Evolutionary conservation across 35 echinoderm and acorn worm species (phyloP), one percentile per base, ranked within the genome.

Genomic region (Antedon bifida): DNA sequence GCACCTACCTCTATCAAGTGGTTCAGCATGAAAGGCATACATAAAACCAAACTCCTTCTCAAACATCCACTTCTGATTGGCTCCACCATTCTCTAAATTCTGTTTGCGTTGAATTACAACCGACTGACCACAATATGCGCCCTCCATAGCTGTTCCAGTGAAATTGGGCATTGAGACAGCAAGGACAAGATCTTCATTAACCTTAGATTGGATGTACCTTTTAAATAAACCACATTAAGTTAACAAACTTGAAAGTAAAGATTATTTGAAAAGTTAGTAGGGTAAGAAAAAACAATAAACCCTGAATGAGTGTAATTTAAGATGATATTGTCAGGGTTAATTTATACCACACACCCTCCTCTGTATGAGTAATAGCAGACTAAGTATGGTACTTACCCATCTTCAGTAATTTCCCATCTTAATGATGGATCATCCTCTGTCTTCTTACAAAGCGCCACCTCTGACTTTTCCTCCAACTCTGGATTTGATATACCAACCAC

Each of bases 11-110:
- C 82, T 93, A 46, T 93, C 91, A 38, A 36, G 78, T 26, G 80
- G 75, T 75, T 93, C 89, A 84, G 95, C 82, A 35, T 88, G 77
- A 78, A 99, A 88, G 30, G 88, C 95, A 85, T 93, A 85, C 36
- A 99, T 86, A 76, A 99, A 90, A 23, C 95, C 95, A 0, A 88
- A 84, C 73, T 92, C 90, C 75, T 85, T 92, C 82, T 99, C 95
- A 28, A 90, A 79, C 7, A 85, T 74, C 95, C 95, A 99, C 73
- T 90, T 89, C 79, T 97, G 95, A 88, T 99, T 99, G 84, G 95
- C 95, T 73, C 84, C 13, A 3, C 95, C 95, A 77, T 92, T 87
- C 80, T 86, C 75, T 32, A 84, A 88, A 33, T 55, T 36, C 78
- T 80, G 84, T 46, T 82, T 44, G 7, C 39, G 75, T 80, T 99